Base-by-base conservation (phyloP, 2,888 invertebrate species). In the Rotaria socialis region DNA sequence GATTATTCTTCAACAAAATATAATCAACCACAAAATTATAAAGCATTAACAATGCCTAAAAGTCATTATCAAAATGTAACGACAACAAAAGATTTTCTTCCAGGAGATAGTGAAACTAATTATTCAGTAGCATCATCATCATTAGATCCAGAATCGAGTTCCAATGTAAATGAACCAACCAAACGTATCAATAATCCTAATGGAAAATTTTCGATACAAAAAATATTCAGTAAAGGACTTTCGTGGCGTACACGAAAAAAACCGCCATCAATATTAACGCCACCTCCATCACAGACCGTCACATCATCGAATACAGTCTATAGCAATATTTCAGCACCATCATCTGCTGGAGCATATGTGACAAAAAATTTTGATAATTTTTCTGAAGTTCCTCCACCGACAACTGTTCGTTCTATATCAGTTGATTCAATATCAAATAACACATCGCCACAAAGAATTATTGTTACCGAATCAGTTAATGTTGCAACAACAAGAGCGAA, bases 131-230 rank as follows among this genome's bases (percentile, higher is more conserved):
- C 35, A 35, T 35, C 58, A 27, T n/a, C 67, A 35, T 67, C 67
- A 35, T 67, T 67, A 24, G 80, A 80, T 43, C 4, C 43, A n/a
- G 47, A 80, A 10, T n/a, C 80, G 11, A 80, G 47, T 47, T 47
- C 80, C 10, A 47, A n/a, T 47, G 47, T 8, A 24, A 80, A 47
- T 47, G 80, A 80, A 47, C 4, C 80, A 47, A 5, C 47, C 22
- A 80, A 80, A 35, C 80, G 80, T 14, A 24, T 80, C 1, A 80
- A 22, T 80, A 67, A 67, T 67, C 67, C 67, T 14, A 67, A 67
- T 19, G 67, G 67, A 67, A 80, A 80, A 80, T 80, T 80, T 80
- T 80, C 80, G 11, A 80, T 80, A 47, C 80, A 80, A n/a, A 80
- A 80, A 80, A 80, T 80, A 0, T n/a, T 80, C n/a, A 4, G 80